Evolutionary conservation across 2,113 vertebrate species (phyloP), one percentile per base, ranked within the genome.

Genomic region (Salminus brasiliensis): DNA sequence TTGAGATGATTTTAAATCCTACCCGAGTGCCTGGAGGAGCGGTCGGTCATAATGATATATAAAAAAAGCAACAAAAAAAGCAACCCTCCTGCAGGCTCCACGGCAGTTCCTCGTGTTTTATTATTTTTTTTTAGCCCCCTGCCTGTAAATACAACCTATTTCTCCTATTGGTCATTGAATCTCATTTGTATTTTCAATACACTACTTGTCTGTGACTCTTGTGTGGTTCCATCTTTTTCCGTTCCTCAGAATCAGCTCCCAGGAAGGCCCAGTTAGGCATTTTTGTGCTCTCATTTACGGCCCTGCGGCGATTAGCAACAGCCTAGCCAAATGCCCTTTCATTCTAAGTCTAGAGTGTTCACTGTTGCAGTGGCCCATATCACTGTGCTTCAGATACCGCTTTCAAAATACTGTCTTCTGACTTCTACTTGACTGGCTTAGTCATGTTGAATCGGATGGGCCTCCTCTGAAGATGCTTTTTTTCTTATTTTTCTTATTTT

Each of bases 121-220:
- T 7, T 47, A 74, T 67, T 74, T 8, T 55, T 55, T 55, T 55
- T 55, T 9, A 80, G 78, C 68, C 71, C 84, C 80, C 83, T 77
- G 83, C 88, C 79, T 91, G 87, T 92, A 91, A 89, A 91, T 89
- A 86, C 78, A 81, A 79, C 84, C 83, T 85, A 81, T 85, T 87
- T 84, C 83, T 73, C 82, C 87, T 85, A 76, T 85, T 88, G 78
- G 69, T 87, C 85, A 78, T 87, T 88, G 85, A 57, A 74, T 86
- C 79, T 86, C 81, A 75, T 87, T 89, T 88, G 85, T 88, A 85
- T 87, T 88, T 85, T 74, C 47, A 78, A 77, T 81, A 73, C 86
- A 88, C 87, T 86, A 83, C 57, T 87, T 82, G 69, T 89, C 86
- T 88, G 88, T 91, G 86, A 90, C 89, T 88, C 80, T 84, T 86